Conservation (phyloP, 2,113 vertebrate species). For the Callorhinus ursinus region DNA sequence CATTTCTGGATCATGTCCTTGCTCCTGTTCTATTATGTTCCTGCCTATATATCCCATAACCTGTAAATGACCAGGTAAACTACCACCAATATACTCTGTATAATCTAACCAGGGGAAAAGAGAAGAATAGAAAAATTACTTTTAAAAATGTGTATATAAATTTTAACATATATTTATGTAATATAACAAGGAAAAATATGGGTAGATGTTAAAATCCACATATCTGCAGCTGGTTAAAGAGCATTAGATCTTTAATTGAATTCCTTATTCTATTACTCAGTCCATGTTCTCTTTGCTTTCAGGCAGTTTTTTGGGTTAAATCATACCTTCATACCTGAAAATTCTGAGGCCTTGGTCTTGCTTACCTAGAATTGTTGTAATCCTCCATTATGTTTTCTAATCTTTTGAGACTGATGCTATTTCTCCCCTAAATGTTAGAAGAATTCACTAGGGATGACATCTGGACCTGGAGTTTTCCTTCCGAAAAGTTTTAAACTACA, state of each 20-base stretch:
- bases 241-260: neutral
- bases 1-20: neutral
- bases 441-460: constrained; percentile 52
- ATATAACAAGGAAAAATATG: neutral
- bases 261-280: neutral
- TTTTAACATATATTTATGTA: neutral
- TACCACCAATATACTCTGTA: neutral
- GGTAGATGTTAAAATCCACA: neutral
- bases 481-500: constrained; percentile 7
- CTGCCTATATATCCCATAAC: neutral
- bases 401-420: neutral
- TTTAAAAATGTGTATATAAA: neutral
- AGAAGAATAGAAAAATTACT: constrained; percentile 3
- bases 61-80: neutral
- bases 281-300: neutral
- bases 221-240: neutral
- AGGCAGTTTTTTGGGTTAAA: neutral
- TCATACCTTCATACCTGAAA: neutral
- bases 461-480: constrained; percentile 47
- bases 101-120: neutral
- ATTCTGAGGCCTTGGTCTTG: neutral
- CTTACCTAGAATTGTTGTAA: constrained; percentile 12
- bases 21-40: neutral
- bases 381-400: constrained; percentile 23
- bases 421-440: constrained; percentile 55